Percentiles rank a stretch among this genome's conserved stretches.
Evolutionary conservation across 2,888 invertebrate species (phyloP).

Genomic region (Lasioglossum oenotherae): DNA sequence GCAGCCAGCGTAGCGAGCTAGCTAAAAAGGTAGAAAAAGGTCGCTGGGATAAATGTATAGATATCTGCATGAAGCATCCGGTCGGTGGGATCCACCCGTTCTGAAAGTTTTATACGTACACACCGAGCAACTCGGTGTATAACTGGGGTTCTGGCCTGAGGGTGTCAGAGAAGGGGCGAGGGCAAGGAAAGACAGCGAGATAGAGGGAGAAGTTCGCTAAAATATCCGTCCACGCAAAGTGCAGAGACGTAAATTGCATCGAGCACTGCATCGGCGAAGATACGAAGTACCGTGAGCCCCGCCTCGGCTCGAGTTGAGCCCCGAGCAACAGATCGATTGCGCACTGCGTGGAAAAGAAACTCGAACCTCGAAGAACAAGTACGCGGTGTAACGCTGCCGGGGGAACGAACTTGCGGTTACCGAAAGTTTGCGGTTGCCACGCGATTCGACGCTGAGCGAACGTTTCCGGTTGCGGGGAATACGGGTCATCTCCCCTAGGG

Average conservation of each 20-base stretch:
- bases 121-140: conserved; percentile 42
- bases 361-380: neutral
- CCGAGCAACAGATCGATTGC: conserved; percentile 53
- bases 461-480: neutral
- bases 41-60: conserved; percentile 50
- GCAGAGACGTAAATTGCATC: conserved; percentile 72
- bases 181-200: neutral
- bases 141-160: conserved; percentile 39
- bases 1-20: neutral
- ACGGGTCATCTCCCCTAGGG: neutral
- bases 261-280: conserved; percentile 63
- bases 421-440: conserved; percentile 8
- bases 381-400: conserved; percentile 4
- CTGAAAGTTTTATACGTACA: conserved; percentile 70
- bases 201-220: conserved; percentile 64
- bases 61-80: conserved; percentile 59
- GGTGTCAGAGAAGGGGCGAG: neutral
- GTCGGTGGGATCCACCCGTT: conserved; percentile 29
- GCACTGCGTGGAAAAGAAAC: conserved; percentile 25
- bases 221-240: conserved; percentile 72
- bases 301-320: conserved; percentile 15
- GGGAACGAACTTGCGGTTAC: conserved; percentile 17
- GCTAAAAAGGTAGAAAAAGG: conserved; percentile 25
- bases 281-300: conserved; percentile 38
- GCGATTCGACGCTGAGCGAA: neutral